Evolutionary conservation across 2,797 vertebrate species (phyloP).

Genomic region (Neolamprologus multifasciatus): DNA sequence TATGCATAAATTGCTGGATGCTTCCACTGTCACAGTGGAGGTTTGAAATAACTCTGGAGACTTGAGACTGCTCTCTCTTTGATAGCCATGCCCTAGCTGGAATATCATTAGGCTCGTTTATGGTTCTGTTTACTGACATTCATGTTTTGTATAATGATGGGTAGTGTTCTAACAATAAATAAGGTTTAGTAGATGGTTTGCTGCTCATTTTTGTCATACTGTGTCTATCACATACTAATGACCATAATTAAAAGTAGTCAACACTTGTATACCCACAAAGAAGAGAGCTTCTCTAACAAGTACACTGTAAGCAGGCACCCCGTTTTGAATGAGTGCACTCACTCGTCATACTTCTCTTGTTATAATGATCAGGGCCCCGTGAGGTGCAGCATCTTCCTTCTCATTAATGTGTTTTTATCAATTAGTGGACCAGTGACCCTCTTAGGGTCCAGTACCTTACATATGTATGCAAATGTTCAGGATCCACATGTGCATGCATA

Average conservation of each 20-base stretch:
- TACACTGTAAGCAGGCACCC: background rate
- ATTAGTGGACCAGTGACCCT: conserved; percentile 21
- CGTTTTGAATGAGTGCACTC: background rate
- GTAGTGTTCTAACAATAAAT: conserved; percentile 5
- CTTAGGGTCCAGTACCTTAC: background rate
- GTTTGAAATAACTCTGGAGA: background rate
- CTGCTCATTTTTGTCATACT: background rate
- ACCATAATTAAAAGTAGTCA: conserved; percentile 21
- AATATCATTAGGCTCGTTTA: conserved; percentile 1
- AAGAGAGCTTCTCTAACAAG: background rate
- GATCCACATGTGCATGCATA: background rate
- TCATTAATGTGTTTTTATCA: conserved; percentile 35
- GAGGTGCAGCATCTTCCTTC: conserved; percentile 3
- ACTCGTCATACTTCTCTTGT: background rate
- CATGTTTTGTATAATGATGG: conserved; percentile 9
- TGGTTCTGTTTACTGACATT: conserved; percentile 9
- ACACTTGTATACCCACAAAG: background rate
- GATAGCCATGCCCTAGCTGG: background rate
- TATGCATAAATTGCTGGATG: background rate
- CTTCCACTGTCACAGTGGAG: background rate
- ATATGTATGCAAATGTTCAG: background rate
- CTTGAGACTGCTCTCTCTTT: background rate
- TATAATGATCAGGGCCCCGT: background rate
- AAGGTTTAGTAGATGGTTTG: conserved; percentile 22
- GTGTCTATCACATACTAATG: conserved; percentile 13